These are phyloP conservation scores for Bombus sibiricus DNA, from an alignment of 1,140 invertebrate genomes.

Conservation along the genomic window DNA sequence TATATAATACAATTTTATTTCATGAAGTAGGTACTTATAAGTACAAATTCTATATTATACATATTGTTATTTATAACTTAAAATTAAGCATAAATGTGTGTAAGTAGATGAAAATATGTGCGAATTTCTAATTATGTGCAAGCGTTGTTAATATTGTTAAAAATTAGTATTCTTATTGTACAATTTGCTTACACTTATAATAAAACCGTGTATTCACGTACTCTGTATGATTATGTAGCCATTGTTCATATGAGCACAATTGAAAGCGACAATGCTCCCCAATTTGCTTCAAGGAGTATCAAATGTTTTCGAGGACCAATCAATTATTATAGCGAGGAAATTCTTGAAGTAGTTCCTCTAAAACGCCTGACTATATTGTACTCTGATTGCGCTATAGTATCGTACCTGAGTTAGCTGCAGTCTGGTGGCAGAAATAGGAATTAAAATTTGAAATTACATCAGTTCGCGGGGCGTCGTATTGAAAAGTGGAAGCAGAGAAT, in stretches of 20 bases:
- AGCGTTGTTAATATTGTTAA: not conserved
- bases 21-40: not conserved
- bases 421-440: too few relatives aligned
- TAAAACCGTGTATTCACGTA: not conserved
- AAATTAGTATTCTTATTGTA: not conserved
- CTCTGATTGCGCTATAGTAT: too few relatives aligned
- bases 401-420: too few relatives aligned
- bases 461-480: too few relatives aligned
- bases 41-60: not conserved
- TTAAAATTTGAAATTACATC: too few relatives aligned
- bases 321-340: slow-evolving; percentile 9
- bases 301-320: slow-evolving; percentile 33
- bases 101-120: not conserved
- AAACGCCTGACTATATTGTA: too few relatives aligned
- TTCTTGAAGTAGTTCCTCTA: not conserved
- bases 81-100: slow-evolving; percentile 1
- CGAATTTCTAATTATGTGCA: slow-evolving; percentile 10
- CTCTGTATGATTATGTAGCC: slow-evolving; percentile 12
- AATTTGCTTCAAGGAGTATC: not conserved
- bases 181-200: slow-evolving; percentile 14
- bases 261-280: not conserved
- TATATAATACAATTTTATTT: slow-evolving; percentile 1
- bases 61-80: not conserved
- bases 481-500: too few relatives aligned
- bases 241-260: slow-evolving; percentile 5